Evolutionary conservation across 2,113 vertebrate species (phyloP).

Genomic region (Drymodes brunneopygia): DNA sequence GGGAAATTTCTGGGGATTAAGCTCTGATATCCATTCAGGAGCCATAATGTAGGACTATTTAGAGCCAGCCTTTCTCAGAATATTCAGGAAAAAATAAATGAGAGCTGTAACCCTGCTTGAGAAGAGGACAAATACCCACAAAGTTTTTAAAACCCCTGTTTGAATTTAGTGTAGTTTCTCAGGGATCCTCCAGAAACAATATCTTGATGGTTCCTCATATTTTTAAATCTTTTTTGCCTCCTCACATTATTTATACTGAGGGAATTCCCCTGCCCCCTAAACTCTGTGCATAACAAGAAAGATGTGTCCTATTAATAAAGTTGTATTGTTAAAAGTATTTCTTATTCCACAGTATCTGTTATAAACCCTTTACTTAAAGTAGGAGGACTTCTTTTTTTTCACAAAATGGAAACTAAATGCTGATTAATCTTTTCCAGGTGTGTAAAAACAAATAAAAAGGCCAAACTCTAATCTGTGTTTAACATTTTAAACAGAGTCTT

Average conservation of each 20-base stretch:
- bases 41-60: not conserved
- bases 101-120: not conserved
- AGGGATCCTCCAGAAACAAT: not conserved
- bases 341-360: not conserved
- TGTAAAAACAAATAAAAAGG: not conserved
- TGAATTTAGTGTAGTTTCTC: not conserved
- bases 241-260: not conserved
- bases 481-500: not conserved
- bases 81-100: not conserved
- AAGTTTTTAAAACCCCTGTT: not conserved
- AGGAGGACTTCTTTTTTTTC: not conserved
- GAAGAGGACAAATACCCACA: not conserved
- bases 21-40: not conserved
- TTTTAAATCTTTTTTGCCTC: not conserved
- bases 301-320: not conserved
- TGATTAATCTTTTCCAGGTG: slow-evolving; percentile 11
- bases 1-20: not conserved
- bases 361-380: not conserved
- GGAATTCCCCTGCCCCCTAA: not conserved
- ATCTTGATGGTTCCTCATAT: not conserved
- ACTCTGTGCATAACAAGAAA: not conserved
- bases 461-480: not conserved
- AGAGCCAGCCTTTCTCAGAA: not conserved
- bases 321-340: not conserved
- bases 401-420: not conserved